These are phyloP conservation scores for Metridium senile DNA, from an alignment of 92 coral and sea anemone genomes.

Conservation along the genomic window DNA sequence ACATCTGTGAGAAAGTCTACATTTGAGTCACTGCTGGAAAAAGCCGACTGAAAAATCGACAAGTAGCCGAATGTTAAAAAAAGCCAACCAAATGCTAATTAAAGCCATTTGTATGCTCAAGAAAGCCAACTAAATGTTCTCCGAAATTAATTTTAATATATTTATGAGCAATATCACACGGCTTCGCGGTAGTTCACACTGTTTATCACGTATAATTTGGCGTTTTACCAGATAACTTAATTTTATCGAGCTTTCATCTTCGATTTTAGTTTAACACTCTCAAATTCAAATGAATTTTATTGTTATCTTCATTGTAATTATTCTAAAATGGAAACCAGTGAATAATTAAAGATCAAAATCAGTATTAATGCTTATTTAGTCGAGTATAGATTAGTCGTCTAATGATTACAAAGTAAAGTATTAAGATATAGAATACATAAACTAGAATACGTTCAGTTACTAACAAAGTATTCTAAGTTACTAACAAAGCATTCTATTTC, in stretches of 20 bases:
- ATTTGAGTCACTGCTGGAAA: neutral
- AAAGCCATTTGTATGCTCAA: neutral
- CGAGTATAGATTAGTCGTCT: conserved; percentile 6
- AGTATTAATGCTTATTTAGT: neutral
- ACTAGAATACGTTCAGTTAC: neutral
- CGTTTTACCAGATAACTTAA: neutral
- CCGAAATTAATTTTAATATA: no score
- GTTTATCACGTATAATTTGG: neutral
- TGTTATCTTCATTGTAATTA: neutral
- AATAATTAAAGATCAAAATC: conserved; percentile 1
- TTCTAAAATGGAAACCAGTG: neutral
- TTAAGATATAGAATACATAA: neutral
- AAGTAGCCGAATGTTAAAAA: neutral
- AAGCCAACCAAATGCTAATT: neutral
- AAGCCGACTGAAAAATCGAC: no score
- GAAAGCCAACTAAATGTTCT: neutral
- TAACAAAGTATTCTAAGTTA: no score
- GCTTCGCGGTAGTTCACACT: no score
- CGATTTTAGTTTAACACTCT: neutral
- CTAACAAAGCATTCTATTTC: no score
- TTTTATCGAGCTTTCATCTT: neutral
- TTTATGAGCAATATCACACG: no score
- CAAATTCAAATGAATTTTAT: neutral
- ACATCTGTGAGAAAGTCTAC: no score
- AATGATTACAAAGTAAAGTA: conserved; percentile 5